Base-by-base conservation (phyloP, 2,797 vertebrate genomes). In the Eleutherodactylus coqui region DNA sequence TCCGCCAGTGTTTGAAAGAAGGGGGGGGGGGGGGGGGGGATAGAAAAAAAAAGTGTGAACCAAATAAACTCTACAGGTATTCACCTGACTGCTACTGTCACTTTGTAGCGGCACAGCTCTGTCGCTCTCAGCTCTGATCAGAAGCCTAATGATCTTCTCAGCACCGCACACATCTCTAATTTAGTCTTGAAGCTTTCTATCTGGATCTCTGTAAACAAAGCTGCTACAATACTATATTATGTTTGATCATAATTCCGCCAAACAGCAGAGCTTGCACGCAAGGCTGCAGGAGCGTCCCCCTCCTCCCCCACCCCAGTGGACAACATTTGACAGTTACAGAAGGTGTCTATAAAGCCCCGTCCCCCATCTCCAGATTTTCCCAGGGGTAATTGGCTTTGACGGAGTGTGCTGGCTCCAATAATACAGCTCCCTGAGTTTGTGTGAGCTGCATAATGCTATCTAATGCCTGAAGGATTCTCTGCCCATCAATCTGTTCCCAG, bases 311-410 rank as follows among this genome's bases (percentile, higher is more conserved):
- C 32, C 58, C 1, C 83, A 0, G 16, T 69, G 75, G 81, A 13
- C 43, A 88, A 89, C 84, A 82, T 83, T 90, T 92, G 92, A 88
- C 90, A 88, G 88, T 83, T 89, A 60, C 36, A 75, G 90, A 86
- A 89, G 90, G 82, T 87, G 75, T 77, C 85, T 58, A 34, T 29
- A 83, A 88, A 91, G 70, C 88, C 88, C 76, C 24, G 58, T 82
- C 82, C 88, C 83, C 89, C 60, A 88, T 88, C 88, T 6, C 0
- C 16, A 85, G 60, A 32, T 78, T 82, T 72, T 91, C 94, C 93
- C 89, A 84, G 91, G 94, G 93, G 93, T 93, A 92, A 95, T 94
- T 94, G 95, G 90, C 93, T 95, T 90, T 92, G 93, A 94, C 89
- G 87, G 91, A 89, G 92, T 88, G 92, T 91, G 90, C 90, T 93